Evolutionary conservation across 2,113 vertebrate species (phyloP).

Genomic region (human (Homo sapiens)): DNA sequence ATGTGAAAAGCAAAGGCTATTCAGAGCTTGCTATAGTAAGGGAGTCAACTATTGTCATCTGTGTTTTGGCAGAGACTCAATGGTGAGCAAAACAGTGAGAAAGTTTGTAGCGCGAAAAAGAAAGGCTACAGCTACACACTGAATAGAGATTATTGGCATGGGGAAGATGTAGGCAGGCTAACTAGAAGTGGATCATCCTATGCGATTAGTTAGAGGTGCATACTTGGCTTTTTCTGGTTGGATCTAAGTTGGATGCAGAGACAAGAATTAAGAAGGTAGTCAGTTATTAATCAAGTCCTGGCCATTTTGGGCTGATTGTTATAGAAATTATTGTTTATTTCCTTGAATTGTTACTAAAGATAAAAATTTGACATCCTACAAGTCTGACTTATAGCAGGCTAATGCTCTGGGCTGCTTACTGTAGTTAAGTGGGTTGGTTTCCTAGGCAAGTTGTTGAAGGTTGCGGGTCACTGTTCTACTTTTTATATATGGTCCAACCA

Average conservation of each 20-base stretch:
- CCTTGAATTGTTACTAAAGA: neutral
- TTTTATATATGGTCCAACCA: neutral
- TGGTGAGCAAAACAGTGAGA: neutral
- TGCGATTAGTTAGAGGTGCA: neutral
- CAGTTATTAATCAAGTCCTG: neutral
- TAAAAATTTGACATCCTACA: neutral
- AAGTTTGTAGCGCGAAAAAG: neutral
- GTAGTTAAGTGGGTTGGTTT: neutral
- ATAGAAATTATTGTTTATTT: neutral
- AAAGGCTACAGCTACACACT: neutral
- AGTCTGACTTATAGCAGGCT: neutral
- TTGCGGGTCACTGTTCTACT: neutral
- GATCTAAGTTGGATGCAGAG: neutral
- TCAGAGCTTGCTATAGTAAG: neutral
- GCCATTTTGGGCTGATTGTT: neutral
- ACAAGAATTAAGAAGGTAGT: neutral
- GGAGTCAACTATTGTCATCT: neutral
- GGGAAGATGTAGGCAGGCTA: neutral
- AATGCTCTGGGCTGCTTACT: neutral
- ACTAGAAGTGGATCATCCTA: neutral
- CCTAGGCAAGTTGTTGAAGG: neutral
- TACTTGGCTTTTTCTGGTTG: neutral
- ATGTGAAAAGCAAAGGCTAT: neutral
- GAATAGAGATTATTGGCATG: neutral
- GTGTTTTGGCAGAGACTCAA: neutral